phyloP scores from a whole-genome alignment of 2,797 vertebrate genomes.

The Crocodylus rhombifer region DNA sequence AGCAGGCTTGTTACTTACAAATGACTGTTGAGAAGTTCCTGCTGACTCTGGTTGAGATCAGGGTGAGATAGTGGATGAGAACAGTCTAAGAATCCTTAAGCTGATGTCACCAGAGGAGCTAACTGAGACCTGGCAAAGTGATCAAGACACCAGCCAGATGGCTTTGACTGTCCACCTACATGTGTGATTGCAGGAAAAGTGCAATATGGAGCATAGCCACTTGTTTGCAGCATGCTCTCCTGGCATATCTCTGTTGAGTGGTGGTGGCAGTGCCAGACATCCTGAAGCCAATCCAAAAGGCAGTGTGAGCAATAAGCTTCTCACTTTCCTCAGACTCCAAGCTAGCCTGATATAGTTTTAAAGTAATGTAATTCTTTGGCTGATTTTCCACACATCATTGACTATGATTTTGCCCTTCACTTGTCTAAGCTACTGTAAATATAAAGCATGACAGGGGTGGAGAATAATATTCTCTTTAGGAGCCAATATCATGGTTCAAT shows the following conservation, averaged over 20 bases:
- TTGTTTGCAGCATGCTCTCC: background rate
- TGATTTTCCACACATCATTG: background rate
- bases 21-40: background rate
- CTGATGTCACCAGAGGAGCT: background rate
- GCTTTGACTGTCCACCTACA: background rate
- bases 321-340: background rate
- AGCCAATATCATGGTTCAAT: background rate
- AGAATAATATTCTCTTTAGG: background rate
- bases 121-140: background rate
- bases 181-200: background rate
- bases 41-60: background rate
- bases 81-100: background rate
- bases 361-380: background rate
- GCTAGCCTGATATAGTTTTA: background rate
- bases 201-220: background rate
- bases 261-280: background rate
- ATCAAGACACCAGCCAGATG: background rate
- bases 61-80: background rate
- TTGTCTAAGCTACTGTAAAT: background rate
- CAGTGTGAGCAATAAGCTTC: background rate
- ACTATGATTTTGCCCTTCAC: background rate
- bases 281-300: background rate
- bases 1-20: background rate
- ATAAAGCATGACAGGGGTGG: background rate
- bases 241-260: background rate